phyloP scores from a whole-genome alignment of 2,797 vertebrate genomes.

The Lacerta bilineata region DNA sequence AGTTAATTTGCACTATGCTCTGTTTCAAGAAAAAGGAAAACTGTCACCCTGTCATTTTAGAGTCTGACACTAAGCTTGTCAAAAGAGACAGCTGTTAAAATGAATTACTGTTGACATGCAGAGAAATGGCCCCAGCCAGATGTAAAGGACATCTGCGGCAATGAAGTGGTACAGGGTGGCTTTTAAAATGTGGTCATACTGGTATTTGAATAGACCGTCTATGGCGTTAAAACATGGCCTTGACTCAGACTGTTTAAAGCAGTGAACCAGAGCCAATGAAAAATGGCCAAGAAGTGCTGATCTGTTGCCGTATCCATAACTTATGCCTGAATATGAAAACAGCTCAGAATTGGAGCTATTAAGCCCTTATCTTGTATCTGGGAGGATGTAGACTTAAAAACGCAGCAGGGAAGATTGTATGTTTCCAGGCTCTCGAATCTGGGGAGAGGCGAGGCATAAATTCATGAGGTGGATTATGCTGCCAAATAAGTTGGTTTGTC shows the following conservation, averaged over 20 bases:
- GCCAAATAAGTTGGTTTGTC: slow-evolving; percentile 61
- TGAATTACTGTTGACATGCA: slow-evolving; percentile 85
- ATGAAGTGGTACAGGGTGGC: slow-evolving; percentile 80
- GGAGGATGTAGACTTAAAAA: slow-evolving; percentile 66
- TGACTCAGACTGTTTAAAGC: slow-evolving; percentile 74
- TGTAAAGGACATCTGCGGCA: slow-evolving; percentile 86
- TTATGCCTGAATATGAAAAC: slow-evolving; percentile 68
- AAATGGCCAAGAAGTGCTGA: slow-evolving; percentile 74
- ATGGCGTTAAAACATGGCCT: slow-evolving; percentile 77
- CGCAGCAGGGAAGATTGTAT: slow-evolving; percentile 60
- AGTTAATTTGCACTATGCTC: slow-evolving; percentile 80
- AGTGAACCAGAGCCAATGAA: slow-evolving; percentile 72
- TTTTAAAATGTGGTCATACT: slow-evolving; percentile 82
- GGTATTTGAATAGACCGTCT: slow-evolving; percentile 77
- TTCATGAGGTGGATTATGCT: slow-evolving; percentile 64
- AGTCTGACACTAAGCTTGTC: slow-evolving; percentile 85
- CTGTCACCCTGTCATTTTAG: slow-evolving; percentile 84
- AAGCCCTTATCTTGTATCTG: slow-evolving; percentile 66
- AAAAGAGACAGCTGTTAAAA: slow-evolving; percentile 87
- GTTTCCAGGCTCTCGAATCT: slow-evolving; percentile 51
- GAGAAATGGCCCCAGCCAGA: slow-evolving; percentile 83
- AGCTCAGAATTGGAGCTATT: slow-evolving; percentile 56
- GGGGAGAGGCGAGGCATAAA: slow-evolving; percentile 61
- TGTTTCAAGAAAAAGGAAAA: slow-evolving; percentile 78
- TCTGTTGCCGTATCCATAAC: slow-evolving; percentile 72